Evolutionary conservation across 2,888 invertebrate genomes (phyloP).

Genomic region (Archaeoteleia sp.): DNA sequence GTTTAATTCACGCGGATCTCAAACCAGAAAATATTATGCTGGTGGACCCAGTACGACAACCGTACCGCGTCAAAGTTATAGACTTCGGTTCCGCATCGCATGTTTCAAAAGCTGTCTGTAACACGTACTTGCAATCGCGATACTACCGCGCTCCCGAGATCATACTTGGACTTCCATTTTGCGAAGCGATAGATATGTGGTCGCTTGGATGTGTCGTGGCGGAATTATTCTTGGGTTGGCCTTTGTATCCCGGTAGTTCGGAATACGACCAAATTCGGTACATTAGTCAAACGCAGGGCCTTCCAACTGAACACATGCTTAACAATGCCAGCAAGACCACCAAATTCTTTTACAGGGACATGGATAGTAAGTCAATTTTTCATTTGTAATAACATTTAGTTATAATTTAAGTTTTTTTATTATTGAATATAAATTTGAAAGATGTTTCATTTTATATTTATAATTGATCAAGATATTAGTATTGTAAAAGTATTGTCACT

Average conservation of each 20-base stretch:
- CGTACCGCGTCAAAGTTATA: constrained; percentile 99
- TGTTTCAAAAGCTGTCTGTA: constrained; percentile 99
- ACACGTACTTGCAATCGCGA: constrained; percentile 98
- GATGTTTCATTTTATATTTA: too few relatives aligned
- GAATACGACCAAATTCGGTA: constrained; percentile 99
- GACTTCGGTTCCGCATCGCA: constrained; percentile 99
- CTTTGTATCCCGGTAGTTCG: constrained; percentile 98
- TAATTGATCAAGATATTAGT: too few relatives aligned
- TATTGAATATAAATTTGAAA: too few relatives aligned
- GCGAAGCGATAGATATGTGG: constrained; percentile 99
- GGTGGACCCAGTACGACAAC: constrained; percentile 98
- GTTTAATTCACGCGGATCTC: constrained; percentile 98
- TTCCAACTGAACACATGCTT: constrained; percentile 98
- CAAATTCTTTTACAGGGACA: constrained; percentile 98
- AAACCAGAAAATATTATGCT: constrained; percentile 99
- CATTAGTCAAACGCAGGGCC: constrained; percentile 97
- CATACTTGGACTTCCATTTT: constrained; percentile 97
- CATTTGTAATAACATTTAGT: too few relatives aligned
- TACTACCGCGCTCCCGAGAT: constrained; percentile 99
- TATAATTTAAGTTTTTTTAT: too few relatives aligned
- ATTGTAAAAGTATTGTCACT: too few relatives aligned
- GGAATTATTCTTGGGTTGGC: constrained; percentile 99
- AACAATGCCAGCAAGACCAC: constrained; percentile 98
- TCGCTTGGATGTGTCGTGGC: constrained; percentile 99
- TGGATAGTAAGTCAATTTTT: constrained; percentile 83